These are phyloP conservation scores for Ceratotherium simum DNA, from an alignment of 2,113 vertebrate species.

Conservation along the genomic window DNA sequence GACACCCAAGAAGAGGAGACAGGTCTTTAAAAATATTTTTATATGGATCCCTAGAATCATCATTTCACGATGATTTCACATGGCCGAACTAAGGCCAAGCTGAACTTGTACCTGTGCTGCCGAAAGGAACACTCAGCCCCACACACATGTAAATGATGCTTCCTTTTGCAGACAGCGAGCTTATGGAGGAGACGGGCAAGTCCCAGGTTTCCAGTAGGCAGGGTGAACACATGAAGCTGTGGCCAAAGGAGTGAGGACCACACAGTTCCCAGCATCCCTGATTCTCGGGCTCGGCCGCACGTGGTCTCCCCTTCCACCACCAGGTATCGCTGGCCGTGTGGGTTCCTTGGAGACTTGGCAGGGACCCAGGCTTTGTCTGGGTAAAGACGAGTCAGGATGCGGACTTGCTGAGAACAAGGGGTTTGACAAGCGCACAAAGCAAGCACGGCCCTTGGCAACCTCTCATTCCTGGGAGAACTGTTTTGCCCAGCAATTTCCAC, in stretches of 20 bases:
- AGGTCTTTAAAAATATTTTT: background rate
- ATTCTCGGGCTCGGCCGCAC: accelerated
- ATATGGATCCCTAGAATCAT: background rate
- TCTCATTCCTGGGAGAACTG: background rate
- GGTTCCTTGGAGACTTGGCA: too few relatives aligned
- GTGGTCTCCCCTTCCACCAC: too few relatives aligned
- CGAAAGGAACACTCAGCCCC: background rate
- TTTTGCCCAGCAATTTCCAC: background rate
- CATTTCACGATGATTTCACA: background rate
- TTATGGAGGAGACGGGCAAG: accelerated
- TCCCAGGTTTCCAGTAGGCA: background rate
- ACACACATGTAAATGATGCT: accelerated
- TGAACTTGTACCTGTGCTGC: too few relatives aligned
- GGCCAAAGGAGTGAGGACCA: accelerated
- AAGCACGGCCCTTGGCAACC: accelerated
- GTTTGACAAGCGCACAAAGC: accelerated
- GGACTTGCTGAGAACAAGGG: background rate
- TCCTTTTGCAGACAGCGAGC: accelerated
- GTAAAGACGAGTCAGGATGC: accelerated
- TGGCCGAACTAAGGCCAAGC: accelerated
- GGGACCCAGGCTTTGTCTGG: too few relatives aligned
- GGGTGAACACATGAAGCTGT: accelerated
- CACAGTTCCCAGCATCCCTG: accelerated
- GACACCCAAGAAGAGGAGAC: background rate
- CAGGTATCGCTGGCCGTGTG: accelerated